Conservation (phyloP, 2,797 vertebrate genomes). For the Poecilia gillii region DNA sequence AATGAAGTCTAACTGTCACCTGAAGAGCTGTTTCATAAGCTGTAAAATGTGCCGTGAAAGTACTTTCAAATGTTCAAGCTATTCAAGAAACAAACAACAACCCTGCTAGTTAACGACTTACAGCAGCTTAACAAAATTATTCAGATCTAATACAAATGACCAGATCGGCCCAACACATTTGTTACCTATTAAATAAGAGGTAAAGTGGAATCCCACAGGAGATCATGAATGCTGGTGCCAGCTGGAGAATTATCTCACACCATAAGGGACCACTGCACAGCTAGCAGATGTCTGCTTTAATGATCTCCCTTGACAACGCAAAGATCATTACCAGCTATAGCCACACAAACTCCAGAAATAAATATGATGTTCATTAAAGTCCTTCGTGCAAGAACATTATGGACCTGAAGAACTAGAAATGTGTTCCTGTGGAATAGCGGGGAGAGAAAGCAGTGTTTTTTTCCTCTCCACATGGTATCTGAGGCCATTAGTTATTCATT, state of each 20-base stretch:
- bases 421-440: neutral
- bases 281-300: conserved; percentile 76
- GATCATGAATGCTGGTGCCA: conserved; percentile 45
- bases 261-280: conserved; percentile 67
- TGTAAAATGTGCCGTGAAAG: neutral
- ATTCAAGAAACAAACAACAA: neutral
- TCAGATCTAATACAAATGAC: conserved; percentile 6
- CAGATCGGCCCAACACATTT: conserved; percentile 19
- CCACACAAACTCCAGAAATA: conserved; percentile 41
- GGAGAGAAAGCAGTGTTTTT: conserved; percentile 38
- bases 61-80: neutral
- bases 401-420: neutral
- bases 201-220: conserved; percentile 37
- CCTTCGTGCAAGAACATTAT: neutral
- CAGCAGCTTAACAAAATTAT: neutral
- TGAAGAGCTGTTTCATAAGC: neutral
- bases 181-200: conserved; percentile 38
- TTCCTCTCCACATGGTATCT: conserved; percentile 29
- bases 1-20: neutral
- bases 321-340: conserved; percentile 60
- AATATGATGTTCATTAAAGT: neutral
- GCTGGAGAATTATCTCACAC: conserved; percentile 67
- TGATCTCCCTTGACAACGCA: conserved; percentile 72
- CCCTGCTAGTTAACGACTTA: neutral
- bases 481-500: conserved; percentile 62